Evolutionary conservation across 2,113 vertebrate genomes (phyloP).

Genomic region (Carlito syrichta): DNA sequence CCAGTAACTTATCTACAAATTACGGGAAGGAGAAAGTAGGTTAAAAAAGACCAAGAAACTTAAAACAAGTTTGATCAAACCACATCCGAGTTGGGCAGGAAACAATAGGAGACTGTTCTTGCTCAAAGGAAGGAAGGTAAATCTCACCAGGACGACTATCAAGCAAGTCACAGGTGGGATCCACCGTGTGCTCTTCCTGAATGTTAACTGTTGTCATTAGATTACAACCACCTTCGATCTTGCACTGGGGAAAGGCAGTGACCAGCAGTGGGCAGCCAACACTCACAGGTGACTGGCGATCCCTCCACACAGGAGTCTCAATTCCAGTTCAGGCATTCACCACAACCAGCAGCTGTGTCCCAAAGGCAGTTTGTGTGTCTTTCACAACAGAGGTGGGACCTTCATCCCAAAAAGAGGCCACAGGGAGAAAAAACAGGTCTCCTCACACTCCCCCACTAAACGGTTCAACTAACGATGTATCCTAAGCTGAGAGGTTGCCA

Average conservation of each 20-base stretch:
- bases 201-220: background rate
- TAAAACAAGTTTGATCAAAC: constrained; percentile 76
- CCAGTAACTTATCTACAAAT: constrained; percentile 80
- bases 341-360: background rate
- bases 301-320: background rate
- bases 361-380: background rate
- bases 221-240: background rate
- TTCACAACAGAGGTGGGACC: background rate
- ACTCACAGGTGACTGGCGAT: background rate
- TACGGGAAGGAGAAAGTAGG: constrained; percentile 94
- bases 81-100: constrained; percentile 83
- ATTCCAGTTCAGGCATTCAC: background rate
- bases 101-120: constrained; percentile 74
- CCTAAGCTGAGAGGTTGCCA: background rate
- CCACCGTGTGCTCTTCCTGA: background rate
- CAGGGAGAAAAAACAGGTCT: background rate
- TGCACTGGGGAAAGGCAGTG: background rate
- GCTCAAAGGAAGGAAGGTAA: constrained; percentile 79
- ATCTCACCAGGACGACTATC: constrained; percentile 45
- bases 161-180: constrained; percentile 29
- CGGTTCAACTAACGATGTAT: background rate
- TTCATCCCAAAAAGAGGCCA: background rate
- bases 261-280: constrained; percentile 32
- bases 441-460: background rate
- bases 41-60: constrained; percentile 84